Evolutionary conservation across 2,113 vertebrate genomes (phyloP).

Genomic region (Eptatretus burgeri): DNA sequence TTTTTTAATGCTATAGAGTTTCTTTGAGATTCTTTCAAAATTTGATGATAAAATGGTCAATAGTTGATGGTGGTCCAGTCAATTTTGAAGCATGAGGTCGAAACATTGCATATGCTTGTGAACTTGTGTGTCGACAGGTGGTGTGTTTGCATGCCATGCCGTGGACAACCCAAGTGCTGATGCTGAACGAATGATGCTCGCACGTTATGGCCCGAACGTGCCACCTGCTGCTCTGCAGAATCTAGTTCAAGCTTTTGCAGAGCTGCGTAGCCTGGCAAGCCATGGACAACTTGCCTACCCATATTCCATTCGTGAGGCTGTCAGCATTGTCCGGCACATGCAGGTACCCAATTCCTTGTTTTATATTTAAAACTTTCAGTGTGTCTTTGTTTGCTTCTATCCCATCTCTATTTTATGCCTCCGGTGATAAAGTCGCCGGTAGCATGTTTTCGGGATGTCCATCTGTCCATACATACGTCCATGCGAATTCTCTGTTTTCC

Average conservation of each 20-base stretch:
- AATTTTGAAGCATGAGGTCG: not conserved
- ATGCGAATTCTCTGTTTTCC: no score
- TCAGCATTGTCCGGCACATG: slow-evolving; percentile 82
- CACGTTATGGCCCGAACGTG: slow-evolving; percentile 54
- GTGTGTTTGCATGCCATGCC: slow-evolving; percentile 89
- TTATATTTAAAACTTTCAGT: no score
- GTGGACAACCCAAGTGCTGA: slow-evolving; percentile 73
- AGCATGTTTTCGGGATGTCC: no score
- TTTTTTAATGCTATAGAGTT: no score
- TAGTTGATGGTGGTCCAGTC: no score
- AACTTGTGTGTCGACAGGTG: slow-evolving; percentile 24
- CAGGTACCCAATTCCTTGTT: slow-evolving; percentile 25
- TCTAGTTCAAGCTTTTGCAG: slow-evolving; percentile 66
- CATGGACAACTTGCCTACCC: slow-evolving; percentile 83
- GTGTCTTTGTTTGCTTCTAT: no score
- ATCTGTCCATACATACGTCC: no score
- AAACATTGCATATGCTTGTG: slow-evolving; percentile 3
- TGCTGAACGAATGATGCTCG: slow-evolving; percentile 67
- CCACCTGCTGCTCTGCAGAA: slow-evolving; percentile 41
- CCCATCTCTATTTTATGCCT: no score
- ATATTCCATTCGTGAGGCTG: slow-evolving; percentile 82
- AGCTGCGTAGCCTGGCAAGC: slow-evolving; percentile 63
- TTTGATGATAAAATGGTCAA: no score
- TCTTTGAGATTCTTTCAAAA: no score
- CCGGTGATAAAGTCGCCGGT: no score